Conservation (phyloP, 1,140 invertebrate genomes). For the Drosophila varians region DNA sequence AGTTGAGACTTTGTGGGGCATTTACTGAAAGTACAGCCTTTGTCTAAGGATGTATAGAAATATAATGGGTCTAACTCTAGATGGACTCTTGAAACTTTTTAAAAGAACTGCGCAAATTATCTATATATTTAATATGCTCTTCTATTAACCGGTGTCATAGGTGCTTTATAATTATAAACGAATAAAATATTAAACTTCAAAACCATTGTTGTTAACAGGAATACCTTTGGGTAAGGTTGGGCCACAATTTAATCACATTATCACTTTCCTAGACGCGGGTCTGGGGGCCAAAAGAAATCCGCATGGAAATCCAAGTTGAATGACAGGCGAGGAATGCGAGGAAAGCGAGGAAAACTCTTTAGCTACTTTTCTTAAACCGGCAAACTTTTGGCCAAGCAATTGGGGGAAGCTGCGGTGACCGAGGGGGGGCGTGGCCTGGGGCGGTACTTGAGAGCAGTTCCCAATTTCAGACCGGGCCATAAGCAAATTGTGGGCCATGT, state of each 20-base stretch:
- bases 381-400: conserved; percentile 59
- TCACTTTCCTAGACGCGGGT: conserved; percentile 16
- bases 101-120: background rate
- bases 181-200: conserved; percentile 14
- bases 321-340: conserved; percentile 39
- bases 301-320: conserved; percentile 32
- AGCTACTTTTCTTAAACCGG: conserved; percentile 30
- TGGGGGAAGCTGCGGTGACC: conserved; percentile 12
- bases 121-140: background rate
- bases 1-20: conserved; percentile 77
- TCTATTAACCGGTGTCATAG: conserved; percentile 18
- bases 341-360: conserved; percentile 28
- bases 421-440: background rate
- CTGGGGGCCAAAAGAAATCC: conserved; percentile 17
- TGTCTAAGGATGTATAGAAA: conserved; percentile 27
- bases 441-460: background rate
- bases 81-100: background rate
- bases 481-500: conserved; percentile 71
- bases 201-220: background rate
- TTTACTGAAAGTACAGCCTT: conserved; percentile 82
- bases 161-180: conserved; percentile 15
- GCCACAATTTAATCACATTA: conserved; percentile 31
- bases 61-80: too few species aligned
- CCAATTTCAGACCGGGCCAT: conserved; percentile 21
- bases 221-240: conserved; percentile 7